Evolutionary conservation across 2,797 vertebrate species (phyloP).

Genomic region (Poeciliopsis infans): DNA sequence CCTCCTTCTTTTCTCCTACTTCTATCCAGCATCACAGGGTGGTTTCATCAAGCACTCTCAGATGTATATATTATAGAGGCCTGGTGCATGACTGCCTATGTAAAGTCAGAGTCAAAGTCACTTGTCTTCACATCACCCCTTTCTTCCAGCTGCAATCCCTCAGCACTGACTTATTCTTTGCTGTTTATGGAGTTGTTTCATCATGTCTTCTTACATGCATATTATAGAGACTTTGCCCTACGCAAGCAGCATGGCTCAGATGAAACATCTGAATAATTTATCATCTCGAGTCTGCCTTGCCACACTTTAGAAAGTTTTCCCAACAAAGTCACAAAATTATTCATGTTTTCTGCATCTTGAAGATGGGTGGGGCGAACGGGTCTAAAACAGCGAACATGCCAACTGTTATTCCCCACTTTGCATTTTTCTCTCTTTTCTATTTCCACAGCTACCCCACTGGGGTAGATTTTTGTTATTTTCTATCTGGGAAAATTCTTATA

Average conservation of each 20-base stretch:
- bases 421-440: slow-evolving; percentile 12
- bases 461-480: neutral
- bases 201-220: slow-evolving; percentile 77
- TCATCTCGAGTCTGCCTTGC: slow-evolving; percentile 70
- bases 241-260: slow-evolving; percentile 67
- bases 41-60: slow-evolving; percentile 52
- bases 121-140: slow-evolving; percentile 52
- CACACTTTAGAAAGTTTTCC: slow-evolving; percentile 73
- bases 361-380: slow-evolving; percentile 37
- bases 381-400: slow-evolving; percentile 25
- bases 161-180: slow-evolving; percentile 54
- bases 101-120: slow-evolving; percentile 61
- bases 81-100: slow-evolving; percentile 32
- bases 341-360: slow-evolving; percentile 71
- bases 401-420: slow-evolving; percentile 14
- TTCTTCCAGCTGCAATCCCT: slow-evolving; percentile 35
- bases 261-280: slow-evolving; percentile 79
- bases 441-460: neutral
- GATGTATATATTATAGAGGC: slow-evolving; percentile 65
- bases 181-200: slow-evolving; percentile 76
- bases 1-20: slow-evolving; percentile 39
- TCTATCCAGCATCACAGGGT: slow-evolving; percentile 48
- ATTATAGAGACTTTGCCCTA: slow-evolving; percentile 72
- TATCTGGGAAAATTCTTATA: neutral
- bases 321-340: slow-evolving; percentile 77